phyloP scores from a whole-genome alignment of 2,888 invertebrate genomes.

The Agriopis marginaria region DNA sequence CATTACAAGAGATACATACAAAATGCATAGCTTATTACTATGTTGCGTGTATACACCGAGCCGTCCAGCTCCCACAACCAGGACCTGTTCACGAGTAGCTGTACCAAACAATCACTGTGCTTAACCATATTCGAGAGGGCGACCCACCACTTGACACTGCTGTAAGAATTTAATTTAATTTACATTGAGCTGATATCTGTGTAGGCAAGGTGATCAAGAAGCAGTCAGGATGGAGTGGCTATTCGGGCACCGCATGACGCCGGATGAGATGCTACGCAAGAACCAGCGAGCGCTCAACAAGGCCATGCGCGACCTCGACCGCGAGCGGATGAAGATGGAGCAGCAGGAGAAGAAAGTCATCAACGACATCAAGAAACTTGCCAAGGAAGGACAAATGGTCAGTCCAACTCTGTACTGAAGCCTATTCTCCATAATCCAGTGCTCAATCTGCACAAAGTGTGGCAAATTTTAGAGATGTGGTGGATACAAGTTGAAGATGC shows the following conservation, averaged over 20 bases:
- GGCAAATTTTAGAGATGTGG: no score
- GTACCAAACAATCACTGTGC: no score
- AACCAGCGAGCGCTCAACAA: constrained; percentile 99
- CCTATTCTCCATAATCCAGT: no score
- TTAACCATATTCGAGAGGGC: no score
- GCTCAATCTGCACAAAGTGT: not conserved
- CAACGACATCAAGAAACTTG: constrained; percentile 98
- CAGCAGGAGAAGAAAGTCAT: constrained; percentile 99
- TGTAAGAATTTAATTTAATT: not conserved
- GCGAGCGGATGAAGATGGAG: constrained; percentile 98
- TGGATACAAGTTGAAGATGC: no score
- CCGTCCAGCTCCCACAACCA: no score
- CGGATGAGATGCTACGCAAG: constrained; percentile 99
- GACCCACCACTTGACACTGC: no score
- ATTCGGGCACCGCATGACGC: constrained; percentile 98
- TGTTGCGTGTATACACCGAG: no score
- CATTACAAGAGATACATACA: no score
- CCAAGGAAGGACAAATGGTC: constrained; percentile 99
- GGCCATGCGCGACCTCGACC: constrained; percentile 98
- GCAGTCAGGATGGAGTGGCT: constrained; percentile 93
- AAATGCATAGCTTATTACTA: no score
- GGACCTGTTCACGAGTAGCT: no score
- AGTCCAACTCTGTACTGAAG: constrained; percentile 5
- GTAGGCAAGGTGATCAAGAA: not conserved
- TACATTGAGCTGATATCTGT: constrained; percentile 3